Evolutionary conservation across 1,140 invertebrate genomes (phyloP).

Genomic region (Semibalanus balanoides): DNA sequence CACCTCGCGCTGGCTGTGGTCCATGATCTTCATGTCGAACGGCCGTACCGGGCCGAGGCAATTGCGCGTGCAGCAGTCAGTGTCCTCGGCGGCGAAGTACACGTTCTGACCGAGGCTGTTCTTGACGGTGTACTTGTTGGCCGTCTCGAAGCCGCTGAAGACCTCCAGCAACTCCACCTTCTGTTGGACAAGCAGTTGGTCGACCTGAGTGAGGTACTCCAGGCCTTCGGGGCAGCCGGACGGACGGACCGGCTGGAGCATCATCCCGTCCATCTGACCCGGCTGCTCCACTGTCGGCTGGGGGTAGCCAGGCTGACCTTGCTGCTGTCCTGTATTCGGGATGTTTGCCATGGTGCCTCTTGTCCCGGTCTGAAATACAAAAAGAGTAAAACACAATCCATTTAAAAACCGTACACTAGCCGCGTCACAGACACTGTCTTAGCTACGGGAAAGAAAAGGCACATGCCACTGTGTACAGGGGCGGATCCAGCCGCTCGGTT

Average conservation of each 20-base stretch:
- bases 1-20: constrained; percentile 59
- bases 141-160: constrained; percentile 73
- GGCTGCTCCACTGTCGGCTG: neutral
- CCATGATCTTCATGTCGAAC: constrained; percentile 74
- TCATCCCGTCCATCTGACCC: neutral
- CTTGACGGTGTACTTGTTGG: constrained; percentile 71
- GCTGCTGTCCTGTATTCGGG: too few species aligned
- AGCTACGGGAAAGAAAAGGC: too few species aligned
- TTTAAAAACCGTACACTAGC: too few species aligned
- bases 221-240: constrained; percentile 75
- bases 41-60: constrained; percentile 59
- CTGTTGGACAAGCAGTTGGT: constrained; percentile 73
- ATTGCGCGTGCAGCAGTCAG: constrained; percentile 57
- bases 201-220: constrained; percentile 82
- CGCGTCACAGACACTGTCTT: too few species aligned
- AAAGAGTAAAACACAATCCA: too few species aligned
- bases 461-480: too few species aligned
- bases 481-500: too few species aligned
- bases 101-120: constrained; percentile 57
- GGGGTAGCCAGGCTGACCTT: neutral
- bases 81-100: constrained; percentile 70
- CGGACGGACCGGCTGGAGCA: neutral
- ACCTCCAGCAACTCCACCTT: constrained; percentile 73
- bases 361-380: too few species aligned
- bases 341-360: too few species aligned